Percentiles rank a stretch among this genome's conserved stretches.
These are phyloP conservation scores for Cyclopterus lumpus DNA, from an alignment of 2,797 vertebrate species.

Conservation along the genomic window DNA sequence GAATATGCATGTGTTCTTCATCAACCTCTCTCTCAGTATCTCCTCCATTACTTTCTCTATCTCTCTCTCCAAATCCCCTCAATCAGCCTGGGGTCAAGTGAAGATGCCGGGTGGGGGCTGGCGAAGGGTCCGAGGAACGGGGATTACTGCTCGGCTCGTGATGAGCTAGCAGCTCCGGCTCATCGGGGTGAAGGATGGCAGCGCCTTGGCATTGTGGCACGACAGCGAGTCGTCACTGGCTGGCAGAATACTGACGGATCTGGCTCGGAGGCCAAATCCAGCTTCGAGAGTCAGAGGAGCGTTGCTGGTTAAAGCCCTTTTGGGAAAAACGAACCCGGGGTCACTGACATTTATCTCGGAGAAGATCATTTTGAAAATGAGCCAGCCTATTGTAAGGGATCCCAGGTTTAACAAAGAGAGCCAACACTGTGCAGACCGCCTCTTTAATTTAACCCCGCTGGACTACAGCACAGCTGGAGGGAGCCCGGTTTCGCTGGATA, in stretches of 20 bases:
- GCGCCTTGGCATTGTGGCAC: constrained; percentile 21
- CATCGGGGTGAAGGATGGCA: constrained; percentile 44
- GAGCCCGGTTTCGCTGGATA: constrained; percentile 54
- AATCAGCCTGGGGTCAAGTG: constrained; percentile 33
- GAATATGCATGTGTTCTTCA: constrained; percentile 63
- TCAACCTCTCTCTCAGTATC: constrained; percentile 44
- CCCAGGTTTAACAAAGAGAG: constrained; percentile 34
- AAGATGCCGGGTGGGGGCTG: constrained; percentile 13
- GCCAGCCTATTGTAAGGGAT: constrained; percentile 55
- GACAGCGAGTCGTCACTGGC: constrained; percentile 39
- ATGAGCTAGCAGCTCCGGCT: constrained; percentile 50
- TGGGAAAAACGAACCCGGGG: constrained; percentile 49
- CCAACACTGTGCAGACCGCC: constrained; percentile 50
- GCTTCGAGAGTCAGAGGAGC: constrained; percentile 49
- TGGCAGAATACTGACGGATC: constrained; percentile 56
- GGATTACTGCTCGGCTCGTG: constrained; percentile 43
- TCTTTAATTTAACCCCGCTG: constrained; percentile 70
- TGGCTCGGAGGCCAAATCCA: constrained; percentile 54
- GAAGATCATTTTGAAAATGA: constrained; percentile 57
- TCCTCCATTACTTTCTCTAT: constrained; percentile 14
- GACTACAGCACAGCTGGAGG: constrained; percentile 68
- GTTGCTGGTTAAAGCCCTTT: constrained; percentile 53
- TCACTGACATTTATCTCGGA: constrained; percentile 62
- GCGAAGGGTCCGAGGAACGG: constrained; percentile 33
- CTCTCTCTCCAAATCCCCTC: constrained; percentile 28